Evolutionary conservation across 2,113 vertebrate species (phyloP).

Genomic region (Podilymbus podiceps): DNA sequence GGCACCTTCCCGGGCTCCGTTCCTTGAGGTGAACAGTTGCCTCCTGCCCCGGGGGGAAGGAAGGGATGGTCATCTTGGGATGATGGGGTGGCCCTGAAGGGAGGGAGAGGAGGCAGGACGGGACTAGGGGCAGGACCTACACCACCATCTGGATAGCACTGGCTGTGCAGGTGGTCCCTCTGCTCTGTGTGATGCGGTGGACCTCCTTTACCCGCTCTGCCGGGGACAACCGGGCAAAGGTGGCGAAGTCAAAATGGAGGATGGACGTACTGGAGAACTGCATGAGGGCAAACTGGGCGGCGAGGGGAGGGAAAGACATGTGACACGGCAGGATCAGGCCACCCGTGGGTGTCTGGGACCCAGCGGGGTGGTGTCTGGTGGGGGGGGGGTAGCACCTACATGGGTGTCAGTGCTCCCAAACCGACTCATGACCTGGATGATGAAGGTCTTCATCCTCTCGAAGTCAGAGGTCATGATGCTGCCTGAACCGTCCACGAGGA

Average conservation of each 20-base stretch:
- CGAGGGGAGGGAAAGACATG: neutral
- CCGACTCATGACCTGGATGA: slow-evolving; percentile 60
- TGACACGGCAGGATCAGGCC: neutral
- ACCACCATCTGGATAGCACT: slow-evolving; percentile 40
- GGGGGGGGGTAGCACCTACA: slow-evolving; percentile 32
- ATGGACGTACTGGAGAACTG: neutral
- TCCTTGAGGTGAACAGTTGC: slow-evolving; percentile 40
- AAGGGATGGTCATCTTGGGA: neutral
- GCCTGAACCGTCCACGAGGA: slow-evolving; percentile 74
- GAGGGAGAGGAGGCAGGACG: too few relatives aligned
- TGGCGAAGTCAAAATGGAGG: slow-evolving; percentile 47
- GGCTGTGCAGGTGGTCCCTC: neutral
- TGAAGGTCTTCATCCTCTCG: slow-evolving; percentile 70
- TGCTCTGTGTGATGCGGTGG: accelerated
- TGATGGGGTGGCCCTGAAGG: too few relatives aligned
- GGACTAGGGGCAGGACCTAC: neutral
- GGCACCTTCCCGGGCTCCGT: slow-evolving; percentile 52
- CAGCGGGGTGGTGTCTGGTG: too few relatives aligned
- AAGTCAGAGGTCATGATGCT: slow-evolving; percentile 54
- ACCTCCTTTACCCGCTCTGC: neutral
- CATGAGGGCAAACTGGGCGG: slow-evolving; percentile 64
- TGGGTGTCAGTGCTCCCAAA: slow-evolving; percentile 54
- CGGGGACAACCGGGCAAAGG: neutral
- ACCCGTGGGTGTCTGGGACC: neutral
- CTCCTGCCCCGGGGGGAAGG: neutral